Percentiles rank a stretch among this genome's conserved stretches.
Evolutionary conservation across 2,888 invertebrate genomes (phyloP).

Genomic region (Drosophila nr. perissopoda): DNA sequence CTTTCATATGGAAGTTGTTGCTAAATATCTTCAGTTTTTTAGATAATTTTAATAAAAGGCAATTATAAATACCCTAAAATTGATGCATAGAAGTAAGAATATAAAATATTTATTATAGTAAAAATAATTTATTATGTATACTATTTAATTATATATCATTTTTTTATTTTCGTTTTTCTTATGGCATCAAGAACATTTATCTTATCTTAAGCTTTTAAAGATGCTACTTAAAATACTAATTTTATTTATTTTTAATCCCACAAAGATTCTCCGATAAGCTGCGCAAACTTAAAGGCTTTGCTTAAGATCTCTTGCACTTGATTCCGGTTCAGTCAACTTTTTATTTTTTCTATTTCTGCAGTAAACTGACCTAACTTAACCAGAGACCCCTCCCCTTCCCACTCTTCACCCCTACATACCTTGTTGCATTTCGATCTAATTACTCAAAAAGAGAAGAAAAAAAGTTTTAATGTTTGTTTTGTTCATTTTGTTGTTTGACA

Average conservation of each 20-base stretch:
- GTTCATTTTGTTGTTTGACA: conserved; percentile 19
- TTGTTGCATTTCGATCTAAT: conserved; percentile 41
- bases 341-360: background rate
- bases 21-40: too few species aligned
- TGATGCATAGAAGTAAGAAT: background rate
- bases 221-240: background rate
- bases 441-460: conserved; percentile 13
- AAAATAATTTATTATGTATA: background rate
- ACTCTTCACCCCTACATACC: background rate
- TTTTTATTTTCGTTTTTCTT: background rate
- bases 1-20: background rate
- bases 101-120: too few species aligned
- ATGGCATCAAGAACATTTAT: background rate
- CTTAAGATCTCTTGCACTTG: background rate
- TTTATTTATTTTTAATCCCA: background rate
- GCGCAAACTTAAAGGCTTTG: background rate
- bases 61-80: background rate
- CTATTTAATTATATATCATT: background rate
- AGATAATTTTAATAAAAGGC: background rate
- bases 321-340: conserved; percentile 36
- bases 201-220: background rate
- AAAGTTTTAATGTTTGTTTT: conserved; percentile 2
- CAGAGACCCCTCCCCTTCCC: background rate
- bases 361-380: conserved; percentile 28
- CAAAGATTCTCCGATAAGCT: background rate